Conservation (phyloP, 30 jellyfish, hydroid and myxozoan genomes). For the Calvadosia cruxmelitensis region DNA sequence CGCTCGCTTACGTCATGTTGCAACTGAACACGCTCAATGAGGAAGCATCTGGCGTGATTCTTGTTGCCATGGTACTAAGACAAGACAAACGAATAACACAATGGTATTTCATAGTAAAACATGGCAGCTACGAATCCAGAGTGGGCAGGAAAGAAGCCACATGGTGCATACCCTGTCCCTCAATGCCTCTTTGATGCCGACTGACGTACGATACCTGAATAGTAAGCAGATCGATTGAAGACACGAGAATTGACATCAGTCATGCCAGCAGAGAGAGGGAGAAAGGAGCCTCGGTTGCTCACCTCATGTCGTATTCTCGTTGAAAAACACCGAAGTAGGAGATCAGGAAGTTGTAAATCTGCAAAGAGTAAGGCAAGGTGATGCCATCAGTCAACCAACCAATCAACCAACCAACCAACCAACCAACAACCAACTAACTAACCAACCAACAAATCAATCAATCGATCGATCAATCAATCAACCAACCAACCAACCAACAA, state of each 20-base stretch:
- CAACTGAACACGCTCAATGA: constrained; percentile 70
- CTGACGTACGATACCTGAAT: background rate
- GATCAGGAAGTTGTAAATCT: constrained; percentile 50
- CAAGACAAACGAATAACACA: background rate
- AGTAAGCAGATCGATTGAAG: too few species aligned
- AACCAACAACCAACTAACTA: too few species aligned
- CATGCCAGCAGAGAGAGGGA: too few species aligned
- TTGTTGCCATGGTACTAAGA: constrained; percentile 62
- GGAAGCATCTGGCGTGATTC: constrained; percentile 58
- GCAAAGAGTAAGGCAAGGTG: background rate
- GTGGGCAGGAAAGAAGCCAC: background rate
- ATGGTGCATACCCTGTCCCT: constrained; percentile 3
- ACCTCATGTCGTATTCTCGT: constrained; percentile 68
- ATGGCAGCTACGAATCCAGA: background rate
- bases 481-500: too few species aligned
- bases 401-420: too few species aligned
- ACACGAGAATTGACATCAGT: too few species aligned
- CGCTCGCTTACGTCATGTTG: constrained; percentile 67
- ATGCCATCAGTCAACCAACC: too few species aligned
- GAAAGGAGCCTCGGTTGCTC: too few species aligned
- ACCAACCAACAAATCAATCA: too few species aligned
- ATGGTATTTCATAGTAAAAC: background rate
- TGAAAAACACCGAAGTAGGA: constrained; percentile 59
- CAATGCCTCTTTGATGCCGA: background rate
- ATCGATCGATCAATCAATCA: too few species aligned